Percentiles rank a stretch among this genome's conserved stretches.
Evolutionary conservation across 2,113 vertebrate genomes (phyloP).

Genomic region (Myiagra hebetior): DNA sequence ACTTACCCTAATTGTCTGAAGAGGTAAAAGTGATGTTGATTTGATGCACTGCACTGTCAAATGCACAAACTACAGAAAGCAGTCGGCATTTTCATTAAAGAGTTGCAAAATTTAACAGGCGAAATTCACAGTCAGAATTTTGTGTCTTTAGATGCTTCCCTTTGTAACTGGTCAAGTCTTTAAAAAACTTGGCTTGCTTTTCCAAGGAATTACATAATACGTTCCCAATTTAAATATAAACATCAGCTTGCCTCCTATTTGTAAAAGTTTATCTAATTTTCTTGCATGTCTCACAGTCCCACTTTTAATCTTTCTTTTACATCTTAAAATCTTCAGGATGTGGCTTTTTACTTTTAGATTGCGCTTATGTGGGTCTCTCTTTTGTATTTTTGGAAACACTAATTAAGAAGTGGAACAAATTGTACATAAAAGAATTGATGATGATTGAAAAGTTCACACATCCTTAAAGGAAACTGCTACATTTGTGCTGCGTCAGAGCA

Average conservation of each 20-base stretch:
- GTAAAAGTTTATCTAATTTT: background rate
- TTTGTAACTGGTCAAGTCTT: background rate
- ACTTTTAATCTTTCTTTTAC: background rate
- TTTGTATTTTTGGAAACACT: constrained; percentile 63
- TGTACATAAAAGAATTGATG: constrained; percentile 60
- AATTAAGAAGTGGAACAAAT: constrained; percentile 74
- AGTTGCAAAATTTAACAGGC: background rate
- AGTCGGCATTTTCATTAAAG: background rate
- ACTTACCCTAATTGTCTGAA: background rate
- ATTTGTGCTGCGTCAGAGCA: constrained; percentile 37
- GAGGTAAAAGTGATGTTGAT: background rate
- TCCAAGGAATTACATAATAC: background rate
- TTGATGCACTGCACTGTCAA: background rate
- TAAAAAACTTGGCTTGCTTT: background rate
- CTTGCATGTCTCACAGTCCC: background rate
- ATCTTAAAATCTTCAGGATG: constrained; percentile 12
- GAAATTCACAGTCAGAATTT: background rate
- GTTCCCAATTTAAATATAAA: background rate
- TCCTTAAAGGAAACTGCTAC: constrained; percentile 62
- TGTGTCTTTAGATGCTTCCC: background rate
- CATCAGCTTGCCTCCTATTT: background rate
- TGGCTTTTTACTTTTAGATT: constrained; percentile 32
- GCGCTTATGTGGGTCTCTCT: constrained; percentile 59
- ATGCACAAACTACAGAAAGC: background rate
- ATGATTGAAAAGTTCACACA: constrained; percentile 22